phyloP scores from a whole-genome alignment of 2,888 invertebrate genomes.

The Anaspis maculata region DNA sequence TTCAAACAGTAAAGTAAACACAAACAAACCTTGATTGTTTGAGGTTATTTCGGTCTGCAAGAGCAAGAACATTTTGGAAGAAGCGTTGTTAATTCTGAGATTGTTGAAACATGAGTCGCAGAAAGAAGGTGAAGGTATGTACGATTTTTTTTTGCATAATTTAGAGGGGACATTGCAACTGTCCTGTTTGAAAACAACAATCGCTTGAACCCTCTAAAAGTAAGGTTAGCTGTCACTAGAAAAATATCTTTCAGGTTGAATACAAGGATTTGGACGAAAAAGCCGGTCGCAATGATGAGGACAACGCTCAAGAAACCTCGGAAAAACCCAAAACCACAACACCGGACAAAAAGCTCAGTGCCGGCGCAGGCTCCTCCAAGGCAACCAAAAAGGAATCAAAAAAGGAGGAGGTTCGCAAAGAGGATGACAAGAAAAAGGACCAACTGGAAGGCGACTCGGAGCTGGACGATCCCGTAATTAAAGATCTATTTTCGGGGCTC shows the following conservation, averaged over 20 bases:
- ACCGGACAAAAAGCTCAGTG: conserved; percentile 48
- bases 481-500: conserved; percentile 47
- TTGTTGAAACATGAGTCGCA: conserved; percentile 37
- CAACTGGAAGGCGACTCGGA: conserved; percentile 58
- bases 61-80: too few species aligned
- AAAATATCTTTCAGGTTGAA: conserved; percentile 47
- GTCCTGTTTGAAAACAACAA: background rate
- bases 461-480: conserved; percentile 55
- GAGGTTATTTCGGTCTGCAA: too few species aligned
- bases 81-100: too few species aligned
- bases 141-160: too few species aligned
- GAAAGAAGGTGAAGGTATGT: conserved; percentile 39
- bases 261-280: conserved; percentile 62
- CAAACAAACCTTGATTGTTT: too few species aligned
- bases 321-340: conserved; percentile 52
- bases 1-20: too few species aligned
- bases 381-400: conserved; percentile 37
- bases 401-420: conserved; percentile 45
- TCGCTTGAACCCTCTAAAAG: conserved; percentile 5
- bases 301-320: conserved; percentile 53
- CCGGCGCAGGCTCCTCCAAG: conserved; percentile 43
- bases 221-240: conserved; percentile 18
- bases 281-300: conserved; percentile 51
- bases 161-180: too few species aligned
- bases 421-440: conserved; percentile 47